Evolutionary conservation across 2,888 invertebrate genomes (phyloP), one percentile per base, ranked within the genome.

Genomic region (Polymixis flavicincta): DNA sequence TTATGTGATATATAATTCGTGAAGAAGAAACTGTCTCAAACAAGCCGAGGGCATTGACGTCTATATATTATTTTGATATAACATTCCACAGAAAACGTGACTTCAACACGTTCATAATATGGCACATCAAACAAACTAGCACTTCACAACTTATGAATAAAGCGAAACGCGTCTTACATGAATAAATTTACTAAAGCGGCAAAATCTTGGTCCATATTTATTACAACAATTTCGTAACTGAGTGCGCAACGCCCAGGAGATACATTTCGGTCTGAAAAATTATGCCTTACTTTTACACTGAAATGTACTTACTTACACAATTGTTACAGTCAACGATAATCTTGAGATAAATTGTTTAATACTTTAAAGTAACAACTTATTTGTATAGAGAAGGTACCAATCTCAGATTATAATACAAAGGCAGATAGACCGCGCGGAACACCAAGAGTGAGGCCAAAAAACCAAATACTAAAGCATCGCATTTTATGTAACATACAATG

Each of bases 71-170:
- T 78, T 72, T 73, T 71, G 64, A 70, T 77, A 74, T 74, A 54
- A 57, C 72, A 73, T 76, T 78, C 67, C 55, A 45, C 67, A 69
- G 70, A 63, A 71, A 73, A 78, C 75, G 77, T 83, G 85, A 82
- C 78, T 78, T 80, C 85, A 79, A 74, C 82, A 75, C 76, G 78
- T 73, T 71, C 72, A 73, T 81, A 86, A 74, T 76, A 81, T 70
- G 64, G 48, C 50, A 81, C 72, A 84, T 82, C 84, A 85, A 86
- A 86, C 82, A 84, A 80, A 84, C 81, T 84, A 81, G 74, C 79
- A 82, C 81, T 85, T 77, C 76, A 67, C 73, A 60, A 85, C 74
- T 84, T 84, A 76, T 84, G 77, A 86, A 86, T 86, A 86, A 76
- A 82, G 64, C 76, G 76, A 78, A 80, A 79, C 79, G 81, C 76